Percentiles rank a stretch among this genome's conserved stretches.
phyloP scores from a whole-genome alignment of 1,140 invertebrate species.

The Lasioglossum albipes region DNA sequence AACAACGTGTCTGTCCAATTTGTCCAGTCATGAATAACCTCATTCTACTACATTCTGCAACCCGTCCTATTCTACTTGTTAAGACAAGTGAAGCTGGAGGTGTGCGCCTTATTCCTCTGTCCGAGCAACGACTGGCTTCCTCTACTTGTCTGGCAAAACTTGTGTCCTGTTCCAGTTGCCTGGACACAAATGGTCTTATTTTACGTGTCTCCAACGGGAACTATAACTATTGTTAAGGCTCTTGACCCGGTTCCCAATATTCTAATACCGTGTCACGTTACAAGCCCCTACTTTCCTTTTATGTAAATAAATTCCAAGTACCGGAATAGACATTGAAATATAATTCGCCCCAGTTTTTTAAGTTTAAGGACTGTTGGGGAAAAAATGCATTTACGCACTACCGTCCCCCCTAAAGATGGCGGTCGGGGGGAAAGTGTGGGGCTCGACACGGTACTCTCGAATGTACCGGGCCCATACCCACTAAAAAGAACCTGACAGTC shows the following conservation, averaged over 20 bases:
- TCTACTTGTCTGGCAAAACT: neutral
- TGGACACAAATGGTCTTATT: neutral
- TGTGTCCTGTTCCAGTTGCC: neutral
- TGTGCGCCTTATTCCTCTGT: neutral
- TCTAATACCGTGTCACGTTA: no score
- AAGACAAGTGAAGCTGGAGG: neutral
- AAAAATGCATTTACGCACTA: no score
- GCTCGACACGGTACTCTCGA: no score
- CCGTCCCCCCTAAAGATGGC: no score
- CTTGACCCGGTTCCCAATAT: neutral
- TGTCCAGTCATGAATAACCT: neutral
- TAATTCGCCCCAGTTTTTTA: no score
- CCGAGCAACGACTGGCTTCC: neutral
- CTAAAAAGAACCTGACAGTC: no score
- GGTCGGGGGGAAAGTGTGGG: no score
- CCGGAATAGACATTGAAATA: no score
- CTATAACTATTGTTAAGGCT: neutral
- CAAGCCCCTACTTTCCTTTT: no score
- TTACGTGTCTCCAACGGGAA: neutral
- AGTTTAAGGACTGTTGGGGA: no score
- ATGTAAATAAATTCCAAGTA: no score
- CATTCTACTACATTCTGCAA: neutral
- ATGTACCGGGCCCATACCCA: no score
- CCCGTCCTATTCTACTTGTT: neutral
- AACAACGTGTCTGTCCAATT: neutral